Percentiles rank a stretch among this genome's conserved stretches.
phyloP scores from a whole-genome alignment of 2,888 invertebrate species.

The Galerucella nymphaeae region DNA sequence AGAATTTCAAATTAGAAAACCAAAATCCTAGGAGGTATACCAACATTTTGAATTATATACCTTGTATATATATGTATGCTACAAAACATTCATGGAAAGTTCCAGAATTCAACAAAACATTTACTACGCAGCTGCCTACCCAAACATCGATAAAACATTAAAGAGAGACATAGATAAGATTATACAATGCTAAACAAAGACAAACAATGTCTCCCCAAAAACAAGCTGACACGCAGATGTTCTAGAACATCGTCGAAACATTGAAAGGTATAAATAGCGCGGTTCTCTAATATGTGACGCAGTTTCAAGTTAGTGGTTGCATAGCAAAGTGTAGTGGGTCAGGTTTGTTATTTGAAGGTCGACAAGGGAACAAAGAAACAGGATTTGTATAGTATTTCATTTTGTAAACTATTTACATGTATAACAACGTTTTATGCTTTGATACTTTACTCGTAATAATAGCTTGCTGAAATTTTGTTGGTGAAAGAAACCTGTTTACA shows the following conservation, averaged over 20 bases:
- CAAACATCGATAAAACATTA: neutral
- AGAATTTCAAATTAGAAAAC: neutral
- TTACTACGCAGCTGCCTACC: neutral
- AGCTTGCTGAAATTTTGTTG: slow-evolving; percentile 37
- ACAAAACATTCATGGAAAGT: neutral
- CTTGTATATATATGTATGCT: neutral
- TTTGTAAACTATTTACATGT: neutral
- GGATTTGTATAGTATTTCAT: neutral
- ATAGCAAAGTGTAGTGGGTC: neutral
- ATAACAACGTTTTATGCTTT: neutral
- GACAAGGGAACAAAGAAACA: neutral
- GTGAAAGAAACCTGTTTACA: slow-evolving; percentile 27
- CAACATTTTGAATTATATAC: neutral
- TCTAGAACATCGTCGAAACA: neutral
- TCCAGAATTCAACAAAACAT: neutral
- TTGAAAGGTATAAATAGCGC: neutral
- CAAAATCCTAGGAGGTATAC: neutral
- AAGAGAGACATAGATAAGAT: neutral
- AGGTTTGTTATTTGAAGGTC: neutral
- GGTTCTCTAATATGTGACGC: neutral
- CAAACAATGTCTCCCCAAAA: neutral
- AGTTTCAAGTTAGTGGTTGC: neutral
- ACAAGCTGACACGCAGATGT: neutral
- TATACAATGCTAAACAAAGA: neutral
- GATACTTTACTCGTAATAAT: neutral